Evolutionary conservation across 2,797 vertebrate species (phyloP).

Genomic region (Arremon brunneinucha): DNA sequence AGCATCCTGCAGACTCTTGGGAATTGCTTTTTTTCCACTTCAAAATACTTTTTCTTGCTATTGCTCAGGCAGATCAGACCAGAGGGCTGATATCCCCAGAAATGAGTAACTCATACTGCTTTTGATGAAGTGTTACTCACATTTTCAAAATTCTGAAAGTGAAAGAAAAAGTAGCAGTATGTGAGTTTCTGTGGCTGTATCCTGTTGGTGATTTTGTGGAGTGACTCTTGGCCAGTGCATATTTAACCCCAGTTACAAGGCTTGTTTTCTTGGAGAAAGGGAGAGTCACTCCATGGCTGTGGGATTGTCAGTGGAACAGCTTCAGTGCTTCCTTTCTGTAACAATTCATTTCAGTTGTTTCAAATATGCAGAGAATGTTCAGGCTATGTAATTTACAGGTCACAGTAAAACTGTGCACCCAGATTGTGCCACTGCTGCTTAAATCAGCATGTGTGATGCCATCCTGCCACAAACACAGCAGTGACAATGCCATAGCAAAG

Average conservation of each 20-base stretch:
- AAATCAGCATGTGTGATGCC: background rate
- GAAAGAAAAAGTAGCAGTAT: background rate
- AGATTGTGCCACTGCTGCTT: background rate
- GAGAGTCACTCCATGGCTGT: background rate
- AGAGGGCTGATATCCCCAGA: background rate
- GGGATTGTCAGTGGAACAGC: background rate
- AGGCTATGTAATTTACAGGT: background rate
- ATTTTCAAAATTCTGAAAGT: background rate
- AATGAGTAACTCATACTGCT: background rate
- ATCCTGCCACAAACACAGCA: background rate
- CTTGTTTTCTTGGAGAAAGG: background rate
- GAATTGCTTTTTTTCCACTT: background rate
- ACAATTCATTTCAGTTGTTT: background rate
- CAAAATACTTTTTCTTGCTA: background rate
- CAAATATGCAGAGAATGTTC: background rate
- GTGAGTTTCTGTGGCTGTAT: background rate
- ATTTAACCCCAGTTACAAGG: background rate
- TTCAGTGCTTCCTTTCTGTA: background rate
- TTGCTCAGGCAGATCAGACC: background rate
- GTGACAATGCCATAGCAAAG: background rate
- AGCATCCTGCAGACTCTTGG: background rate
- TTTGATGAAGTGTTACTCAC: background rate
- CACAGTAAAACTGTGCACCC: background rate
- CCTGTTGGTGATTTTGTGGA: constrained; percentile 1
- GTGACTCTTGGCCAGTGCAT: background rate